Evolutionary conservation across 2,113 vertebrate species (phyloP).

Genomic region (Chinchilla lanigera): DNA sequence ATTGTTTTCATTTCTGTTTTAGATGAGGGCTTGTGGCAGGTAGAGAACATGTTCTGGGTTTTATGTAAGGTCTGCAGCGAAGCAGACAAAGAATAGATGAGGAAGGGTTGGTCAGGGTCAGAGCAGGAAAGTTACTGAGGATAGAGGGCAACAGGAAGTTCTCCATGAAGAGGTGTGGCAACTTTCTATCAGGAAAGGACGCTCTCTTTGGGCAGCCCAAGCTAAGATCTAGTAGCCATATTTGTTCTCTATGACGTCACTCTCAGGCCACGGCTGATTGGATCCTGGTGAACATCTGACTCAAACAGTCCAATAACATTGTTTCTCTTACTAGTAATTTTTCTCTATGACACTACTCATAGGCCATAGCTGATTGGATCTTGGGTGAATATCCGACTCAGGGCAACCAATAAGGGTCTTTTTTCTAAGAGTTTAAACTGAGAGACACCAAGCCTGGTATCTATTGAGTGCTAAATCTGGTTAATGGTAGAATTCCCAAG

Average conservation of each 20-base stretch:
- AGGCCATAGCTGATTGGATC: background rate
- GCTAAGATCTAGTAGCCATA: background rate
- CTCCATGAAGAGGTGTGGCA: background rate
- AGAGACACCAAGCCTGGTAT: background rate
- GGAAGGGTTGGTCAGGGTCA: background rate
- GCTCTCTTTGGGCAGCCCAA: background rate
- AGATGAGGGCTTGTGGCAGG: background rate
- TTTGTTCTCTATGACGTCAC: background rate
- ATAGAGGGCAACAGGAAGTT: rapidly evolving
- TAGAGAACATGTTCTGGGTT: background rate
- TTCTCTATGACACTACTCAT: background rate
- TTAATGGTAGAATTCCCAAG: background rate
- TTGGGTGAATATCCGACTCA: background rate
- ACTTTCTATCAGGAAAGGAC: background rate
- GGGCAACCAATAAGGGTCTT: background rate
- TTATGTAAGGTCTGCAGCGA: background rate
- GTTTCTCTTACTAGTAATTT: background rate
- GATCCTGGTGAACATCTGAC: background rate
- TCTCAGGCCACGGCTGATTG: background rate
- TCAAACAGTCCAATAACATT: background rate
- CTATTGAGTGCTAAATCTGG: background rate
- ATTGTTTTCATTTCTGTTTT: background rate
- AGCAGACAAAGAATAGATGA: background rate
- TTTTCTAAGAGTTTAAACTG: background rate
- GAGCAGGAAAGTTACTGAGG: background rate